Conservation (phyloP, 2,113 vertebrate species). For the Dendrocopos noguchii region DNA sequence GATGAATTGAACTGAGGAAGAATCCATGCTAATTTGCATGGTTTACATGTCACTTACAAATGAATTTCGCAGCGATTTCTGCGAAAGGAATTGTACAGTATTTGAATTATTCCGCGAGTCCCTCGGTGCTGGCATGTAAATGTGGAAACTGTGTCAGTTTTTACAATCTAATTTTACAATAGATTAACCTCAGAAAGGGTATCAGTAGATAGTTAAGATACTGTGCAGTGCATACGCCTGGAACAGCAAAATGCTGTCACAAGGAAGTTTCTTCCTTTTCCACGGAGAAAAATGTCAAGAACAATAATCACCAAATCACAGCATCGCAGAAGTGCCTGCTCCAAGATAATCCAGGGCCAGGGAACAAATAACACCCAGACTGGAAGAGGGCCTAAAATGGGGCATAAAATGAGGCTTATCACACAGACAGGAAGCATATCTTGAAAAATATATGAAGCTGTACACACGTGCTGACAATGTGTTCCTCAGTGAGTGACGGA, state of each 20-base stretch:
- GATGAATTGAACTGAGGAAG: slow-evolving; percentile 54
- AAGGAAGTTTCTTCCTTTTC: slow-evolving; percentile 24
- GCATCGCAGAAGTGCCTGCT: background rate
- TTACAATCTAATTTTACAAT: slow-evolving; percentile 79
- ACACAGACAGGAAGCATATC: background rate
- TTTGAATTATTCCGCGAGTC: slow-evolving; percentile 52
- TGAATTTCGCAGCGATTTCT: slow-evolving; percentile 57
- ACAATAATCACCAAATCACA: slow-evolving; percentile 50
- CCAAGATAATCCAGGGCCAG: slow-evolving; percentile 29
- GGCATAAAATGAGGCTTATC: slow-evolving; percentile 52
- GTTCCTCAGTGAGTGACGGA: slow-evolving; percentile 12
- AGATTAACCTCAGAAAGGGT: slow-evolving; percentile 73
- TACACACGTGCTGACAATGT: background rate
- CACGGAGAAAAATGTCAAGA: slow-evolving; percentile 51
- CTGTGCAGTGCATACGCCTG: background rate
- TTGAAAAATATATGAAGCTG: slow-evolving; percentile 49
- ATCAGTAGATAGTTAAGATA: slow-evolving; percentile 53
- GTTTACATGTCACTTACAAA: slow-evolving; percentile 53
- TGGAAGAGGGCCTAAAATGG: background rate
- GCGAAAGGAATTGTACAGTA: background rate
- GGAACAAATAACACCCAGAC: background rate
- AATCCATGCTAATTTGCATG: slow-evolving; percentile 61
- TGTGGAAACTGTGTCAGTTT: slow-evolving; percentile 65
- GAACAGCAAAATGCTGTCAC: slow-evolving; percentile 48
- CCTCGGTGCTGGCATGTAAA: slow-evolving; percentile 56